Base-by-base conservation (phyloP, 2,113 vertebrate species). In the Notiomystis cincta region DNA sequence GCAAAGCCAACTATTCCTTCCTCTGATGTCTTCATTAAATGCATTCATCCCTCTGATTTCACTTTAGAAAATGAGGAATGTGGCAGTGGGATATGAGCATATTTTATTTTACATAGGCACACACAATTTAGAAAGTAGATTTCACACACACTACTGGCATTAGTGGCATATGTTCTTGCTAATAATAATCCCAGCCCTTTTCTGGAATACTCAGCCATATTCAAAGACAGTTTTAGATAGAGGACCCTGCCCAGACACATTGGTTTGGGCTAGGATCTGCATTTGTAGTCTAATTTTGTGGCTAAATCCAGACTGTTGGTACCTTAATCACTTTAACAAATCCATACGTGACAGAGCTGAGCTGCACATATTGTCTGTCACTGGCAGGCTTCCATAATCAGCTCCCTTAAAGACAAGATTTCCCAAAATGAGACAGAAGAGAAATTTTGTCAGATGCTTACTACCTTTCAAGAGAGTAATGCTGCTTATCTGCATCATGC, bases 21-120 rank as follows among this genome's bases (percentile, higher is more conserved):
- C 90, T 96, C 86, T 83, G 56, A 62, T 90, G 66, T 96, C 95
- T 97, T 97, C 97, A 96, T 96, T 97, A 95, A 80, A 95, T 93
- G 17, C 33, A 79, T 87, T 91, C 96, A 97, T 96, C 89, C 72
- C 58, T 96, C 94, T 94, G 62, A 96, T 95, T 96, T 97, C 82
- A 95, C 83, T 95, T 57, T 58, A 87, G 66, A 85, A 94, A 97
- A 94, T 62, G 66, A 56, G 64, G 72, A 96, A 81, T 65, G 51
- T 58, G 30, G 66, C 37, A 87, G 67, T 70, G 86, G 75, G 81
- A 89, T 27, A 40, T 10, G 23, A 96, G 31, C 66, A 37, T 95
- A 87, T 96, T 82, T 97, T 97, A 94, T 96, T 96, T 95, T 94
- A 92, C 89, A 75, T 31, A 82, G n/a, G 82, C 42, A 96, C 69